Evolutionary conservation across 2,113 vertebrate genomes (phyloP), one percentile per base, ranked within the genome.

Genomic region (Albula goreensis): DNA sequence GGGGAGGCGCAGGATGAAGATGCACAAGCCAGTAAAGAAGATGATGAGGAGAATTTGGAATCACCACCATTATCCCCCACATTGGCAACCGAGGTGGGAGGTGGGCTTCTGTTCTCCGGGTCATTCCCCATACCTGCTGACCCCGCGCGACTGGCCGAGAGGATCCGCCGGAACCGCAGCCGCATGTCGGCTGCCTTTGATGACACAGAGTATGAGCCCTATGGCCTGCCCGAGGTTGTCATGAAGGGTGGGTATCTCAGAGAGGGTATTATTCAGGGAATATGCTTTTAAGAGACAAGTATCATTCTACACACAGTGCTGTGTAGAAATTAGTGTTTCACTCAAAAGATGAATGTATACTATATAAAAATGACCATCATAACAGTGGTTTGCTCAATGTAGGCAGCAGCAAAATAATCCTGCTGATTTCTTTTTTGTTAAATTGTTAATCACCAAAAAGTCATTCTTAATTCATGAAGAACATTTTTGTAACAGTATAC

Each of bases 171-270:
- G 0, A 95, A 90, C 91, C 93, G 95, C 80, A 92, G 88, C 0
- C 95, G 92, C 87, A 89, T 97, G 88, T 97, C 95, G 0, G 96
- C 93, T 0, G 96, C 96, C 1, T 95, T 94, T 81, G 96, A 96
- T 22, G 94, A 96, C 88, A 96, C 95, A 0, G 95, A 96, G 86
- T 97, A 96, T 11, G 95, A 96, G 85, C 96, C 95, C 2, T 96
- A 96, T 0, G 96, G 96, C 17, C 92, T 97, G 83, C 96, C 96
- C 0, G 96, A 96, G 83, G 96, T 96, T 0, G 96, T 97, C 87
- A 96, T 96, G 95, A 97, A 95, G 90, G 96, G 96, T 96, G 88
- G 74, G 79, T 85, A 22, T 13, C 22, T 52, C 57, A 22, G 60
- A 41, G 31, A 19, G 22, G 52, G 17, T 41, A 11, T 31, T 60